Base-by-base conservation (phyloP, 1,140 invertebrate genomes). In the Rhyacophila brunnea region DNA sequence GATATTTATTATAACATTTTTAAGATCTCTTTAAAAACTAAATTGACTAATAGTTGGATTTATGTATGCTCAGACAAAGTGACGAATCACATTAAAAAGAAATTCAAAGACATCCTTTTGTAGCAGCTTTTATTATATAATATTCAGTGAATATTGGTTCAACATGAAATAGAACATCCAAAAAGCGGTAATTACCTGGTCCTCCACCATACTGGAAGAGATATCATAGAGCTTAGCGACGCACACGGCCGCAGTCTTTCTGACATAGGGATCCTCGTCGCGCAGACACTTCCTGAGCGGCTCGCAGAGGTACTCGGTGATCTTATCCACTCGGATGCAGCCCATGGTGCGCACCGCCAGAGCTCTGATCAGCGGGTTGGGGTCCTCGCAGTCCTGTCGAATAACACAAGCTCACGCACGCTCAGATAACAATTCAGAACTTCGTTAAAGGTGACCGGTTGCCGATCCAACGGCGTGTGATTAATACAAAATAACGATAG, bases 201-300 rank as follows among this genome's bases (percentile, higher is more conserved):
- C 95, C 76, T 98, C 95, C 4, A 99, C 98, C 71, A 99, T 86
- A 66, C 90, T 89, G 9, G 96, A 90, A 68, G 98, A 99, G 70
- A 99, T 99, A 74, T 99, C 97, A 78, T 99, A 97, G 51, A 99
- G 80, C 75, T 99, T 99, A 19, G 97, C 98, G 13, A 99, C 98
- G 75, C 96, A 99, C 20, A 99, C 96, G 9, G 98, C 98, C 13
- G 98, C 98, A 1, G 98, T 99, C 81, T 99, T 99, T 46, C 97
- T 82, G 0, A 99, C 98, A 80, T 99, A 99, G 0, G 98, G 98
- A 83, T 99, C 98, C 75, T 99, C 97, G 80, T 99, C 98, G 74
- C 95, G 95, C 65, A 99, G 83, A 78, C 98, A 99, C 74, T 99
- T 99, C 44, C 98, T 80, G 58, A 99, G 79, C 2, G 98, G 98